phyloP scores from a whole-genome alignment of 2,888 invertebrate genomes.

The Gryllus longicercus region DNA sequence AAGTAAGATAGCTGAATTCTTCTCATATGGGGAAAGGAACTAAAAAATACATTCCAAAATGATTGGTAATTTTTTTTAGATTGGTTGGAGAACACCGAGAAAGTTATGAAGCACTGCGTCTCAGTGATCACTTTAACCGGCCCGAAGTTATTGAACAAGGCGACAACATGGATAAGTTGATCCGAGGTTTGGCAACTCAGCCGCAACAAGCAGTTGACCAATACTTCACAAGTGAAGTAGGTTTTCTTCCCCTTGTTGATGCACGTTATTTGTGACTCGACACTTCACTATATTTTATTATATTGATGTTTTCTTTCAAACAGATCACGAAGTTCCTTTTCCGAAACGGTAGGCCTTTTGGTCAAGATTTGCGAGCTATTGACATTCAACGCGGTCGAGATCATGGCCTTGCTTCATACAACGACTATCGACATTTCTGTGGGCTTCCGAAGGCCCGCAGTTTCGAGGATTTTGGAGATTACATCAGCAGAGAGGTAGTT shows the following conservation, averaged over 20 bases:
- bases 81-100: constrained; percentile 58
- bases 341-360: constrained; percentile 68
- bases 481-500: constrained; percentile 60
- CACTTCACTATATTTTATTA: background rate
- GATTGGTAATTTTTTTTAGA: constrained; percentile 45
- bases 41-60: too few species aligned
- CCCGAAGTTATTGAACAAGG: constrained; percentile 63
- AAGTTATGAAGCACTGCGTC: constrained; percentile 55
- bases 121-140: constrained; percentile 69
- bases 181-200: constrained; percentile 73
- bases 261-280: too few species aligned
- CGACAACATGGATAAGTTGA: constrained; percentile 66
- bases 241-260: constrained; percentile 33
- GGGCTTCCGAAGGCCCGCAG: constrained; percentile 63
- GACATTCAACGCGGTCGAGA: constrained; percentile 85
- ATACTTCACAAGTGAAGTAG: constrained; percentile 71
- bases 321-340: constrained; percentile 66
- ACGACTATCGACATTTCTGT: constrained; percentile 67
- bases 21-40: too few species aligned
- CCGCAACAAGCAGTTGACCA: constrained; percentile 73
- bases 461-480: constrained; percentile 69
- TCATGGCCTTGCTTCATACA: constrained; percentile 78
- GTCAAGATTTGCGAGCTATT: constrained; percentile 73
- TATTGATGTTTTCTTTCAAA: too few species aligned
- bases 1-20: constrained; percentile 52